These are phyloP conservation scores for Coluber constrictor DNA, from an alignment of 2,797 vertebrate genomes.

Conservation along the genomic window DNA sequence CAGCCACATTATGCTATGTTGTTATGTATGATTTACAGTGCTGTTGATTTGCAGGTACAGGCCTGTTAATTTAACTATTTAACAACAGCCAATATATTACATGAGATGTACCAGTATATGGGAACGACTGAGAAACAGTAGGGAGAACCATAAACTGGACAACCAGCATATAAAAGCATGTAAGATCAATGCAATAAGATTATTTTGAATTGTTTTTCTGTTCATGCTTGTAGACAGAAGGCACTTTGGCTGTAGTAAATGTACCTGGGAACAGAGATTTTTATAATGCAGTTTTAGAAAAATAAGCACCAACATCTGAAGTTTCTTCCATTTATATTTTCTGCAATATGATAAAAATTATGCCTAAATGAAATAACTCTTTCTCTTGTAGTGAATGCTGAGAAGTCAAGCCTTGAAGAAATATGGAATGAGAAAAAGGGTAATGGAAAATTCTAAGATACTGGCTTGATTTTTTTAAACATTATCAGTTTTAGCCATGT, in stretches of 20 bases:
- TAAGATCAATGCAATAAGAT: background rate
- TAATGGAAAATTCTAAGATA: background rate
- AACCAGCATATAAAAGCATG: background rate
- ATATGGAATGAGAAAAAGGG: conserved; percentile 24
- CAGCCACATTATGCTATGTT: background rate
- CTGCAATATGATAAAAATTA: background rate
- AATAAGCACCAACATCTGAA: background rate
- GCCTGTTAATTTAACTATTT: background rate
- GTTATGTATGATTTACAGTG: background rate
- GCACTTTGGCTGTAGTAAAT: background rate
- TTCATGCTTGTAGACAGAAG: background rate
- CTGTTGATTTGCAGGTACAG: background rate
- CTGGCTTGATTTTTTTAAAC: background rate
- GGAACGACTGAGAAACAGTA: background rate
- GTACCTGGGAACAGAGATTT: background rate
- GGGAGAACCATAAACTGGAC: background rate
- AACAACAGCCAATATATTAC: background rate
- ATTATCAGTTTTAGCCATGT: background rate
- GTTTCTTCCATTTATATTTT: background rate
- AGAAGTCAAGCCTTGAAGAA: conserved; percentile 8
- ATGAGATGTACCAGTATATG: background rate
- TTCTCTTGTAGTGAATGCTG: conserved; percentile 27
- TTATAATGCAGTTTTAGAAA: background rate
- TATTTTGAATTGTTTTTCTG: background rate
- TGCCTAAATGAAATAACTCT: background rate